A percentile compares a stretch with the other conserved stretches of the same genome.
These are phyloP conservation scores for Natator depressus DNA, from an alignment of 2,113 vertebrate species.

Conservation along the genomic window DNA sequence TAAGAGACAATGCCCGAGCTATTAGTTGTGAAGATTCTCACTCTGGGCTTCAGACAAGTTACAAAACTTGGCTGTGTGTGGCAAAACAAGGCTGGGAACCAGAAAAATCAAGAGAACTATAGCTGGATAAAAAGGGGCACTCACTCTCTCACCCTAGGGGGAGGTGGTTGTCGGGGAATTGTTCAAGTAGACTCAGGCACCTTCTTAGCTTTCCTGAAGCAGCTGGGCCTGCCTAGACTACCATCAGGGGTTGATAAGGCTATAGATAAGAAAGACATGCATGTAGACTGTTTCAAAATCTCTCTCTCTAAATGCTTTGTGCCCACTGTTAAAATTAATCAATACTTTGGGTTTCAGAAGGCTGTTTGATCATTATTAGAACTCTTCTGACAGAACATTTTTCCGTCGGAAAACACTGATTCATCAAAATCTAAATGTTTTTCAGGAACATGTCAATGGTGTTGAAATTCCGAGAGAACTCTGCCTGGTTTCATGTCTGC, in stretches of 20 bases:
- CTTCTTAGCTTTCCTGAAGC: neutral
- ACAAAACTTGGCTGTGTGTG: fast-evolving
- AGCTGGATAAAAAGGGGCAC: neutral
- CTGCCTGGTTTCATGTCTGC: neutral
- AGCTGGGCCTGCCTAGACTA: neutral
- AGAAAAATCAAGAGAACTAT: neutral
- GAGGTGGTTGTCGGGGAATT: neutral
- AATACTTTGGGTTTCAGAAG: neutral
- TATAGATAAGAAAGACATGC: neutral
- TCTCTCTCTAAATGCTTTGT: neutral
- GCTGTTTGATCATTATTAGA: neutral
- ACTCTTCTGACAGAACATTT: neutral
- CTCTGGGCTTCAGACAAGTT: neutral
- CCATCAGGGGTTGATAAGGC: neutral
- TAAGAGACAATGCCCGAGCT: neutral
- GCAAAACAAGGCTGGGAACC: neutral
- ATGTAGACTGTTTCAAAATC: neutral
- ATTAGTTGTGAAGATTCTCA: slow-evolving; percentile 1
- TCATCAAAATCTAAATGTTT: neutral
- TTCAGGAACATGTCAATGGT: neutral
- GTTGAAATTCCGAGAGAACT: neutral
- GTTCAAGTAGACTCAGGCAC: neutral
- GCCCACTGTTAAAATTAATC: neutral
- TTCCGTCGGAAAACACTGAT: neutral
- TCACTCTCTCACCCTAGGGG: neutral